Evolutionary conservation across 1,140 invertebrate genomes (phyloP), one percentile per base, ranked within the genome.

Genomic region (Pseudomyrmex flavicornis): DNA sequence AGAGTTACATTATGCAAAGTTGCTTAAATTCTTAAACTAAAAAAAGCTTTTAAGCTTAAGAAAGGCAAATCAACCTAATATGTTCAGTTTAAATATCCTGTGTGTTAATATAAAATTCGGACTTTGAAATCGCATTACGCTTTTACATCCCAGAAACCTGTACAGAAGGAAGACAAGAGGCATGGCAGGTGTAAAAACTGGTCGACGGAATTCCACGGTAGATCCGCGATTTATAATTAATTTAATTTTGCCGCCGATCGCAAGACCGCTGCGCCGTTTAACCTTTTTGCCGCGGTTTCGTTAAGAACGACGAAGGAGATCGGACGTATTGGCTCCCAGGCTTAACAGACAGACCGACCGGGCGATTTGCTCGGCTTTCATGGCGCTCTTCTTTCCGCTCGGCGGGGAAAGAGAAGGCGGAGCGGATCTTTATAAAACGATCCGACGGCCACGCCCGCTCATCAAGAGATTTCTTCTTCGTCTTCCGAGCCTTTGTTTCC

Each of bases 401-500:
- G 48, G 26, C 54, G n/a, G 46, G 59, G 63, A 50, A 66, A 35
- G 48, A 74, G 22, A n/a, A 15, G 59, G 48, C 84, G 77, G 84
- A 63, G 73, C 65, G 61, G 62, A 79, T 72, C 62, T 76, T 88
- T 86, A 77, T 87, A 87, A 80, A 86, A 88, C 52, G 75, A 75
- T 88, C 82, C 82, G 72, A 59, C 85, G 65, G 83, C 88, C 88
- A 90, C 87, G 90, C 88, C 91, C 85, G 85, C 86, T 90, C 85
- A 87, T 91, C 84, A 86, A 89, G 85, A 59, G 85, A 59, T 66
- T 72, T 82, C 85, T 88, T 61, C 75, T 35, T 61, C 54, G 48
- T 56, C 85, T 84, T 83, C 83, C 82, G 87, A 87, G 88, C 56
- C 91, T 92, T 92, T 93, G 90, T 92, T 91, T 90, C 89, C 87